Evolutionary conservation across 2,797 vertebrate species (phyloP), one percentile per base, ranked within the genome.

Genomic region (Sebastes cheni): DNA sequence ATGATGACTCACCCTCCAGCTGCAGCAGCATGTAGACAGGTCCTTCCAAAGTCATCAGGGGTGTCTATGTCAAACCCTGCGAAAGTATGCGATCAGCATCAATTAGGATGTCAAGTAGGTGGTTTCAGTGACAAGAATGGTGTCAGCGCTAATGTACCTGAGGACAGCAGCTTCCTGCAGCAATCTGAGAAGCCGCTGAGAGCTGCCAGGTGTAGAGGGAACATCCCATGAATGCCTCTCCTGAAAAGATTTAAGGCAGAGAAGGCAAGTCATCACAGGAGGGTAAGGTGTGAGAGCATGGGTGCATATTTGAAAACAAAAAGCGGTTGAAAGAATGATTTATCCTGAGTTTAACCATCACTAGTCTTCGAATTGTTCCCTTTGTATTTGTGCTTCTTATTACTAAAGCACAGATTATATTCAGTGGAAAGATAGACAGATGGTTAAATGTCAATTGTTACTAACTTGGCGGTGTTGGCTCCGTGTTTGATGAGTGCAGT

Each of bases 181-280:
- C 98, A 99, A 95, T 99, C 98, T 52, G 98, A 98, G 95, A 99
- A 99, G 88, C 98, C 97, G 79, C 97, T 98, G 91, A 99, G 96
- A 89, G 98, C 97, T 92, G 98, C 97, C 96, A 99, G 95, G 93
- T 99, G 98, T 72, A 99, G 96, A 46, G 98, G 98, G 93, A 99
- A 98, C 98, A 99, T 99, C 93, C 98, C 98, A 80, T 99, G 97
- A 95, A 98, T 95, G 86, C 98, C 98, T 89, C 97, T 96, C 92
- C 98, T 99, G 39, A 88, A 75, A 54, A 55, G 22, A 79, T 39
- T 10, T 30, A 79, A 75, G 12, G 22, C 25, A 81, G 30, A 86
- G 56, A 87, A 62, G 74, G 77, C 73, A 87, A 83, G 86, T 77
- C 30, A 52, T 72, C 67, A 82, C 85, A 86, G 22, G 54, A 39